Conservation (phyloP, 2,888 invertebrate species). For the Aphodius sticticus region DNA sequence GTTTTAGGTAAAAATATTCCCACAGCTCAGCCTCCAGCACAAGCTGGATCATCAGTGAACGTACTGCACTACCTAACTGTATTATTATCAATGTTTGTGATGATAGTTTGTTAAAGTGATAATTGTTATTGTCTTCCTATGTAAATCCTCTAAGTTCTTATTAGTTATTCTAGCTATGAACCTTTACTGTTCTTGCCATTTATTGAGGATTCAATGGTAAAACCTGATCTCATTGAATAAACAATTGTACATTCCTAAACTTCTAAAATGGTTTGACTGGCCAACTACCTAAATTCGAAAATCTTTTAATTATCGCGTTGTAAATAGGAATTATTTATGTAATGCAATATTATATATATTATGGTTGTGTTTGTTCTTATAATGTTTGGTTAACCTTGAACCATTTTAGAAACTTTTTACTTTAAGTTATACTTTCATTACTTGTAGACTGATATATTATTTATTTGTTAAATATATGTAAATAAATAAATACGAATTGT, state of each 20-base stretch:
- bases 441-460: constrained; percentile 24
- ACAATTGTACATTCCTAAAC: constrained; percentile 6
- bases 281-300: not conserved
- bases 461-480: constrained; percentile 24
- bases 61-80: not conserved
- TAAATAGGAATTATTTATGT: not conserved
- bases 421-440: constrained; percentile 7
- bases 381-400: constrained; percentile 17
- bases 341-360: not conserved
- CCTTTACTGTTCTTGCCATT: not conserved
- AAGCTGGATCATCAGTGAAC: not conserved
- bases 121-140: not conserved
- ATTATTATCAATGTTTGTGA: not conserved
- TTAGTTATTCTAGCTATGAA: not conserved
- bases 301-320: not conserved
- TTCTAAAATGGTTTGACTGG: constrained; percentile 23
- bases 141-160: not conserved
- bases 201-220: not conserved
- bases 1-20: constrained; percentile 6
- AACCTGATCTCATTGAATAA: not conserved
- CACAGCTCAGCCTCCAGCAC: not conserved
- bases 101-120: not conserved
- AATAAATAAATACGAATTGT: constrained; percentile 11
- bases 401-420: constrained; percentile 17
- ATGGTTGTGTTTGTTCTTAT: constrained; percentile 8